phyloP scores from a whole-genome alignment of 1,140 invertebrate species.

The Rhizoglyphus robini region DNA sequence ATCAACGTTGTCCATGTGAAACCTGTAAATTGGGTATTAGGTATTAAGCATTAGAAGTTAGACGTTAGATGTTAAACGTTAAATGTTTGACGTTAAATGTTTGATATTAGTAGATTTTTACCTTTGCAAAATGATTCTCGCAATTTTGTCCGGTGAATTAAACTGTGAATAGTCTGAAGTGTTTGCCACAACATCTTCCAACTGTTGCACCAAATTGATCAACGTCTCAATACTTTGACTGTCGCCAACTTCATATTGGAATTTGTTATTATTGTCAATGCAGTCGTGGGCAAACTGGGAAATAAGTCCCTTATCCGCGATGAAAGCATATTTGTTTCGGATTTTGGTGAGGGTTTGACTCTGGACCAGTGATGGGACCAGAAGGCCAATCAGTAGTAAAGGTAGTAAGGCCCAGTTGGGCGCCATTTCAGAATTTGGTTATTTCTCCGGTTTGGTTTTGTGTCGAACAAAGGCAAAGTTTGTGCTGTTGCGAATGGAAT shows the following conservation, averaged over 20 bases:
- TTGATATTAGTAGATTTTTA: neutral
- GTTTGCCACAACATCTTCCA: neutral
- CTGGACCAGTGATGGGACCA: no score
- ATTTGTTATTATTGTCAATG: neutral
- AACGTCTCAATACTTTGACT: slow-evolving; percentile 7
- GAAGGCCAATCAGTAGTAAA: no score
- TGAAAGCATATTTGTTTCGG: neutral
- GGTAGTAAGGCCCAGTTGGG: no score
- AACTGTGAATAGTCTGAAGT: neutral
- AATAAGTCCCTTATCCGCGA: neutral
- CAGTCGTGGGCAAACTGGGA: neutral
- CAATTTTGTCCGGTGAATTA: neutral
- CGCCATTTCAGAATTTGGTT: no score
- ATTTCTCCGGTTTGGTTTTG: no score
- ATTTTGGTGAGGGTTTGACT: no score
- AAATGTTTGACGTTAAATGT: no score
- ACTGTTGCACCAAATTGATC: neutral
- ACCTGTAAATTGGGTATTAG: slow-evolving; percentile 10
- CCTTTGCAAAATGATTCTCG: slow-evolving; percentile 5
- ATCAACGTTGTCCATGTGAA: slow-evolving; percentile 5
- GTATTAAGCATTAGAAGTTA: no score
- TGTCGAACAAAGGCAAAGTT: no score
- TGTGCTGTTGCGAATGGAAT: no score
- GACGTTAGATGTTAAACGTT: no score
- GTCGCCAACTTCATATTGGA: no score